phyloP scores from a whole-genome alignment of 2,797 vertebrate genomes.

The Mareca penelope region DNA sequence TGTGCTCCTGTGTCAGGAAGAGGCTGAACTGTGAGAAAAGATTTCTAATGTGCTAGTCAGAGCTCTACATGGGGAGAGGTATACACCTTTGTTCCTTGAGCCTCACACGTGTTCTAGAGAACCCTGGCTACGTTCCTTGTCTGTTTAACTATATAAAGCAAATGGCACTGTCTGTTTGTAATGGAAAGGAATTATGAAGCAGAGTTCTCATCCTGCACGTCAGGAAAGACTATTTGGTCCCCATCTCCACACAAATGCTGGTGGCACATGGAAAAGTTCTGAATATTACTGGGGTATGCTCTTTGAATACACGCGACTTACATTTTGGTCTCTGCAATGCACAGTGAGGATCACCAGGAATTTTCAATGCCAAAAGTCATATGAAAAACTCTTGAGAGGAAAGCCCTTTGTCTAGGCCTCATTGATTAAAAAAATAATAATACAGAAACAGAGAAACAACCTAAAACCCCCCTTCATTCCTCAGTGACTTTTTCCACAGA shows the following conservation, averaged over 20 bases:
- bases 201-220: neutral
- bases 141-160: neutral
- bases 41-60: neutral
- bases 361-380: slow-evolving; percentile 49
- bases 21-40: neutral
- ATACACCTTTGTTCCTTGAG: neutral
- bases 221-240: neutral
- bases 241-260: neutral
- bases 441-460: neutral
- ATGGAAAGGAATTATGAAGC: neutral
- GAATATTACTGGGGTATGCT: neutral
- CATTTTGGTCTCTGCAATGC: neutral
- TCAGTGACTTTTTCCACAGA: neutral
- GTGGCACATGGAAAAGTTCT: neutral
- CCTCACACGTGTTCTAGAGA: neutral
- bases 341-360: neutral
- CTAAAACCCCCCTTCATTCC: neutral
- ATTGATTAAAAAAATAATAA: neutral
- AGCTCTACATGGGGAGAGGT: neutral
- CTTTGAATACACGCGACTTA: neutral
- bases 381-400: neutral
- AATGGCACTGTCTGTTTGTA: neutral
- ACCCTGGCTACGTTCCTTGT: neutral
- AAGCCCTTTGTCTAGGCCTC: neutral
- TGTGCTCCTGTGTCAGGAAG: neutral